Evolutionary conservation across 2,113 vertebrate species (phyloP).

Genomic region (Alectura lathami): DNA sequence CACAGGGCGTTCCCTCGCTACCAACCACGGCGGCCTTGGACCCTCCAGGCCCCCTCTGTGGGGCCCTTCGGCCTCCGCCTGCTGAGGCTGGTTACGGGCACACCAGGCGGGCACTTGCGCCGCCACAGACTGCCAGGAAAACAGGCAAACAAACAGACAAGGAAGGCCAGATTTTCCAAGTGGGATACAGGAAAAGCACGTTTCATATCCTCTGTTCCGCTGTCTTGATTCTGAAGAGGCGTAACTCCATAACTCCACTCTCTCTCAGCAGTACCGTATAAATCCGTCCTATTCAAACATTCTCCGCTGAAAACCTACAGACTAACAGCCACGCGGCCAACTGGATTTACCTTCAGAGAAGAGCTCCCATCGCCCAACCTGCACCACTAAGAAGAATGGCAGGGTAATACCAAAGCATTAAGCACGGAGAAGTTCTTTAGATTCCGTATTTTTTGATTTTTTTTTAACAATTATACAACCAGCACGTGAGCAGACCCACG

Average conservation of each 20-base stretch:
- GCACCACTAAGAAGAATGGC: not conserved
- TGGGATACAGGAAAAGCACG: not conserved
- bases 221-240: not conserved
- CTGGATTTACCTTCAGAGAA: not conserved
- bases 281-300: not conserved
- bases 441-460: not conserved
- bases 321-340: not conserved
- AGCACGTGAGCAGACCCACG: no score
- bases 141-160: not conserved
- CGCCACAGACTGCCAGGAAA: not conserved
- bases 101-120: not conserved
- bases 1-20: not conserved
- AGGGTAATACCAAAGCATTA: not conserved
- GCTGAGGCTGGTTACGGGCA: not conserved
- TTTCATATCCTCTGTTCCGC: not conserved
- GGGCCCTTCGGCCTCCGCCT: not conserved
- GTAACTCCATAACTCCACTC: no score
- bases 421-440: not conserved
- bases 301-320: not conserved
- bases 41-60: not conserved
- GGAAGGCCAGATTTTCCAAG: not conserved
- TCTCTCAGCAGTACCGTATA: not conserved
- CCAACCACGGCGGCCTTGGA: not conserved
- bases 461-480: not conserved
- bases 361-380: not conserved